Base-by-base conservation (phyloP, 2,797 vertebrate species). In the Acanthopagrus latus region DNA sequence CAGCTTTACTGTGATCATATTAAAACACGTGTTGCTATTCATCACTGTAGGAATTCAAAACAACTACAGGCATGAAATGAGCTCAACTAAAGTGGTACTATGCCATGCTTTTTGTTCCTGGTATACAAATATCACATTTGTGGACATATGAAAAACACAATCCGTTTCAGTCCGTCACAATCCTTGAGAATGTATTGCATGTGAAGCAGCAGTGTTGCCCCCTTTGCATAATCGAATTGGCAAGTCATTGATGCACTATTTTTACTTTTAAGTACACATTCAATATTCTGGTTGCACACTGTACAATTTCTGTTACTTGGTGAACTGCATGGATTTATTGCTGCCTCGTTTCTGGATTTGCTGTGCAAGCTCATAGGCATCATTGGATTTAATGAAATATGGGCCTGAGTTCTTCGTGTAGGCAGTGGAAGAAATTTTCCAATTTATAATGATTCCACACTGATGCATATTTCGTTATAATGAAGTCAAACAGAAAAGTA, bases 361-460 rank as follows among this genome's bases (percentile, higher is more conserved):
- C 78, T 67, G 66, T 78, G 67, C 60, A 77, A 64, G 75, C 80
- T 85, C 56, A 71, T 51, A 71, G 74, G 75, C 59, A 81, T 85
- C 82, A 74, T 78, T 83, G 65, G 43, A 66, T 90, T 69, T 82
- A 79, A 88, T 81, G 74, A 88, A 88, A 82, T 64, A 77, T 74
- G 65, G 67, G 48, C 29, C 29, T 21, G 57, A 70, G 55, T 64
- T 82, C 27, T 78, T 70, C 4, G 13, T 83, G 70, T 74, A 77
- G 56, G 57, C 75, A 79, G 74, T 11, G 9, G 3, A 68, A 74
- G 69, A 81, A 23, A 63, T 17, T 43, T 72, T 69, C 80, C 63
- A 82, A 69, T 87, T 85, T 57, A 74, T 68, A 81, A 83, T 77
- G 74, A 78, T 80, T 88, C 23, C 21, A 74, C 27, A 62, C 25